Evolutionary conservation across 1,140 invertebrate genomes (phyloP), one percentile per base, ranked within the genome.

Genomic region (Drosophila nebulosa): DNA sequence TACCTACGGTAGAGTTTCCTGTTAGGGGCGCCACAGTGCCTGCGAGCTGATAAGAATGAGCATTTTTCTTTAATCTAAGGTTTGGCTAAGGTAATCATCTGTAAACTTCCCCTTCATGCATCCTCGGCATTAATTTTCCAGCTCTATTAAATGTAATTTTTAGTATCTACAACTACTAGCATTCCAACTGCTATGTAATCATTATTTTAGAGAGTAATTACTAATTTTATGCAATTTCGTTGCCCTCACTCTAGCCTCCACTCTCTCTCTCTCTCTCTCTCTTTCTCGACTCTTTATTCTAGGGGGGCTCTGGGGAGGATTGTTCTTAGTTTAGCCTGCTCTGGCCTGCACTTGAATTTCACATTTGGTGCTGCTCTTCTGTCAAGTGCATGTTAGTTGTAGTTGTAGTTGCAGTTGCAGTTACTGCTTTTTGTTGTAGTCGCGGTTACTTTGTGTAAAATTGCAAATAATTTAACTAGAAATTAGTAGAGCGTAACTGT

Each of bases 401-500:
- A 27, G 69, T 64, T 69, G 59, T 53, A 51, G 57, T 26, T 59
- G 51, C 9, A 30, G 59, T 56, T 59, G 52, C 4, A 30, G 60
- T 56, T 74, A 65, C 27, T 63, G 27, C 65, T 61, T 59, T 68
- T 56, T 65, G 75, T 46, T 60, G 59, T 53, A 56, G 79, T 70
- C 77, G 78, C 65, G 74, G 81, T 80, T 85, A 85, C 80, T 85
- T 85, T 85, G 81, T 86, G 78, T 56, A 78, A 85, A 85, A 85
- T 85, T 76, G 57, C 71, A 84, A 85, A 85, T 85, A 85, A 85
- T 85, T 86, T 86, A 85, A 86, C 80, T 71, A 67, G 64, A 78
- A 86, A 88, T 86, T 88, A 86, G 83, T 86, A 86, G 81, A 86
- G 81, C 81, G 81, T 86, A 88, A 78, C 70, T 70, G 52, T 58